phyloP scores from a whole-genome alignment of 30 jellyfish, hydroid and myxozoan species.

The Euphysa ruthae region DNA sequence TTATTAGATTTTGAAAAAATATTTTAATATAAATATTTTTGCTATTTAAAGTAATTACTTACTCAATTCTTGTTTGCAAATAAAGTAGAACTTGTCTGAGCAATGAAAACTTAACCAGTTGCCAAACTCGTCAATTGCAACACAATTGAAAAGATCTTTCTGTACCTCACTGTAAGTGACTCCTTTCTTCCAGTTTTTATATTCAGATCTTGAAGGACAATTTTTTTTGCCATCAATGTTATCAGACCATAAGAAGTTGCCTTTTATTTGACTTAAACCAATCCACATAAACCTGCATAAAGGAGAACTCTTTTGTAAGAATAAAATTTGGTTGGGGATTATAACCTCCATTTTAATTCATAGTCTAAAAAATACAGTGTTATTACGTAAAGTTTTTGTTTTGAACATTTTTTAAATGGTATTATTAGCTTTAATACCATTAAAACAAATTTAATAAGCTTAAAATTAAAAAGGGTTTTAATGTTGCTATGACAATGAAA shows the following conservation, averaged over 20 bases:
- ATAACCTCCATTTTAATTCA: no score
- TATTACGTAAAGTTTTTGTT: no score
- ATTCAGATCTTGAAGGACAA: slow-evolving; percentile 29
- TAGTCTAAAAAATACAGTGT: no score
- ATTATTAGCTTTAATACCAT: no score
- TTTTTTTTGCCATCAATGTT: not conserved
- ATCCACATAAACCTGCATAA: slow-evolving; percentile 64
- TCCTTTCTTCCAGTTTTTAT: slow-evolving; percentile 61
- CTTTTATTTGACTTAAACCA: slow-evolving; percentile 68
- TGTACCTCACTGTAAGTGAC: slow-evolving; percentile 72
- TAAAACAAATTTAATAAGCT: no score
- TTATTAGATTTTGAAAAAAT: no score
- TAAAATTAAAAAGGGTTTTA: not conserved
- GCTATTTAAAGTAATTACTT: not conserved
- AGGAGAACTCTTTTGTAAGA: no score
- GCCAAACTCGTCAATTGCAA: slow-evolving; percentile 76
- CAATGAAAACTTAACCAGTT: slow-evolving; percentile 70
- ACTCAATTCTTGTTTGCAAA: slow-evolving; percentile 78
- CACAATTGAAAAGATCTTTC: slow-evolving; percentile 63
- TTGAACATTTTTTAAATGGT: no score
- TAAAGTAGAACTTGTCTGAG: slow-evolving; percentile 40
- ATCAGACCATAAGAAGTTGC: slow-evolving; percentile 67
- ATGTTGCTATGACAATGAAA: not conserved
- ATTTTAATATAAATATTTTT: no score
- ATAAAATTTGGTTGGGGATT: no score